Percentiles rank a stretch among this genome's conserved stretches.
These are phyloP conservation scores for Siphamia tubifer DNA, from an alignment of 2,113 vertebrate genomes.

Conservation along the genomic window DNA sequence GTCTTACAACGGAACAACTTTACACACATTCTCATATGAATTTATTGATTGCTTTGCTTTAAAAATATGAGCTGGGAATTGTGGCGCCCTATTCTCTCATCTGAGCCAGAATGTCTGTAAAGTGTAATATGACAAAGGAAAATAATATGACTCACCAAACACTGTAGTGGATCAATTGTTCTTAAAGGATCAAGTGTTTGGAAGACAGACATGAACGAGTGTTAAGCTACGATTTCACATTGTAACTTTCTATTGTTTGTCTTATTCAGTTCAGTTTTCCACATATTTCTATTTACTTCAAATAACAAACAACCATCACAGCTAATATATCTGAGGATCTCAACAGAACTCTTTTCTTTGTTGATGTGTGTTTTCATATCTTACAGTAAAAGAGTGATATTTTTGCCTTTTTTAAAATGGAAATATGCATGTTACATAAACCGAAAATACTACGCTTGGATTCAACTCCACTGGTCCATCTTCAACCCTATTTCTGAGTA, in stretches of 20 bases:
- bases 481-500: too few relatives aligned
- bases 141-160: conserved; percentile 30
- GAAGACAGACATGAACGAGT: conserved; percentile 18
- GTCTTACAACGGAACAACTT: conserved; percentile 14
- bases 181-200: conserved; percentile 52
- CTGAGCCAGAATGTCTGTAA: conserved; percentile 4
- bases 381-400: too few relatives aligned
- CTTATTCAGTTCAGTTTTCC: conserved; percentile 9
- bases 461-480: too few relatives aligned
- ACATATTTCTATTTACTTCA: conserved; percentile 14
- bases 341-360: background rate
- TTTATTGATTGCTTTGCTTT: conserved; percentile 59
- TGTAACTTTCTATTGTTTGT: conserved; percentile 2
- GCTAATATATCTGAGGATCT: conserved; percentile 1
- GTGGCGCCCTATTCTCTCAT: conserved; percentile 31
- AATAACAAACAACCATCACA: background rate
- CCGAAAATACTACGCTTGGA: too few relatives aligned
- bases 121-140: conserved; percentile 42
- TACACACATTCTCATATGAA: conserved; percentile 30
- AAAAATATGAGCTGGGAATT: conserved; percentile 65
- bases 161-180: conserved; percentile 41
- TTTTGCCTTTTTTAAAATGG: too few relatives aligned
- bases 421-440: too few relatives aligned
- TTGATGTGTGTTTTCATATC: conserved; percentile 10
- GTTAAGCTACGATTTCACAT: background rate